Conservation (phyloP, 2,113 vertebrate species). For the Tricholaema leucomelas region DNA sequence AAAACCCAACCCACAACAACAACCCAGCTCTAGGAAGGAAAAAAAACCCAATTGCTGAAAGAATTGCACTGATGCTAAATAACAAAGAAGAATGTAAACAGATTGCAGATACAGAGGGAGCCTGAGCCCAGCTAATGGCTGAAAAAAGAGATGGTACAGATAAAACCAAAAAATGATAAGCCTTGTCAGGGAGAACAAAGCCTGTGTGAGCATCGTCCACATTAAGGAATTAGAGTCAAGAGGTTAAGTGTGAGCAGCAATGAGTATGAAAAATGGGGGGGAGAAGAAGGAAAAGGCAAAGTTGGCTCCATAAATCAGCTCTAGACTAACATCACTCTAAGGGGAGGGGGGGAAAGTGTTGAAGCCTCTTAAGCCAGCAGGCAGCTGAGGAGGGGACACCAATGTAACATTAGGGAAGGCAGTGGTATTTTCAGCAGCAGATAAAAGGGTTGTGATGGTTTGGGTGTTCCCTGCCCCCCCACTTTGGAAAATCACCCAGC, state of each 20-base stretch:
- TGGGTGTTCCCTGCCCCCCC: no score
- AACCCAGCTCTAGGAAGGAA: constrained; percentile 22
- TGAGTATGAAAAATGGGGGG: constrained; percentile 80
- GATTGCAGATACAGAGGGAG: constrained; percentile 73
- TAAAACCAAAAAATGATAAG: constrained; percentile 82
- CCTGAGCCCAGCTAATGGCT: constrained; percentile 75
- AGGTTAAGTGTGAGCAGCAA: constrained; percentile 81
- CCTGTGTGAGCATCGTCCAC: constrained; percentile 74
- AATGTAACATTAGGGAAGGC: neutral
- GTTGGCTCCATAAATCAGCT: constrained; percentile 74
- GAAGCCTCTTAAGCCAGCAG: constrained; percentile 44
- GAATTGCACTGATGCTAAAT: constrained; percentile 76
- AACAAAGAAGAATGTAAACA: constrained; percentile 82
- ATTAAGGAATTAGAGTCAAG: constrained; percentile 78
- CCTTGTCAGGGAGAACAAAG: constrained; percentile 82
- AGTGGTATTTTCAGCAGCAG: constrained; percentile 1
- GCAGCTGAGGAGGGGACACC: constrained; percentile 12
- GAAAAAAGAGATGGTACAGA: constrained; percentile 78
- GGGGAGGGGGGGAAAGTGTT: no score
- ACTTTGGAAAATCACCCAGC: no score
- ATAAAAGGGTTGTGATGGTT: no score
- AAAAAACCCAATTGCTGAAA: constrained; percentile 37
- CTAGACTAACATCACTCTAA: constrained; percentile 50
- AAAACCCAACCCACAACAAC: neutral
- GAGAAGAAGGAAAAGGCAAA: constrained; percentile 79